Evolutionary conservation across 2,113 vertebrate species (phyloP), one percentile per base, ranked within the genome.

Genomic region (Ranitomeya imitator): DNA sequence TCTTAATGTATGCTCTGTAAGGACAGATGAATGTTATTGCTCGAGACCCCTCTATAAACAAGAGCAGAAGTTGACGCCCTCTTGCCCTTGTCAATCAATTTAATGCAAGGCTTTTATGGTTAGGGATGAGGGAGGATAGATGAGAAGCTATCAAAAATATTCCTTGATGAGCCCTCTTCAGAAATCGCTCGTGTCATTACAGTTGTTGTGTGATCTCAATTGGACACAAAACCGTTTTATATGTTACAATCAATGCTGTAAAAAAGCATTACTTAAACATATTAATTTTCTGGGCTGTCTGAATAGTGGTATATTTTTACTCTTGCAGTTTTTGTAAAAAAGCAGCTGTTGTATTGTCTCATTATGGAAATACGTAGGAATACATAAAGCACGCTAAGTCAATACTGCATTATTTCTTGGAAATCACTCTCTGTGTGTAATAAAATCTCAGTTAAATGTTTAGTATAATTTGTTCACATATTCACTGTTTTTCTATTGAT

Each of bases 401-500:
- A 87, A 81, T 87, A 54, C 86, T 45, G 63, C 63, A 87, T 80
- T 80, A 87, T 87, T 87, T 51, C 23, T 26, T 45, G 76, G 88
- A 90, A 90, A 90, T 73, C 90, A 90, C 89, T 91, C 91, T 91
- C 92, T 90, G 88, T 91, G 94, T 91, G 86, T 92, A 94, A 90
- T 86, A 92, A 79, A 93, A 88, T 87, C 92, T 90, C 0, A 0
- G 78, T 37, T 90, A 84, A 92, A 89, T 79, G 90, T 90, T 91
- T 91, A 93, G 89, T 93, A 93, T 92, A 93, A 85, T 91, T 92
- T 88, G 91, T 86, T 89, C 90, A 87, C 88, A 93, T 92, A 73
- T 69, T 89, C 91, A 88, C 91, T 93, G 94, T 90, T 94, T 90
- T 92, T 90, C 90, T 89, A 94, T 92, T 92, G 86, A 90, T 77